Evolutionary conservation across 2,113 vertebrate species (phyloP).

Genomic region (Albula glossodonta): DNA sequence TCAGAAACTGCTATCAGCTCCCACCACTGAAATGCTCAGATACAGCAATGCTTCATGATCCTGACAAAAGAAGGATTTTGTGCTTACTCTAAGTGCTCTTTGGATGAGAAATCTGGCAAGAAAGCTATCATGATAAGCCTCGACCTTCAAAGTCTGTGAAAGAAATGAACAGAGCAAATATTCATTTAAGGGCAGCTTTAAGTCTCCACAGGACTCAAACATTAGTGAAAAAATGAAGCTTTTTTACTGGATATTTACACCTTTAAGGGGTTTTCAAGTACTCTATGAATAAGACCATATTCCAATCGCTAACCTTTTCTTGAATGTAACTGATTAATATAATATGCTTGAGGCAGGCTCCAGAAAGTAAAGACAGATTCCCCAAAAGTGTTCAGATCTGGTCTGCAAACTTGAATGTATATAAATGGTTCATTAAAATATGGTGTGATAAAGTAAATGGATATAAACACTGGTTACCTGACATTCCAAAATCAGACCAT

Average conservation of each 20-base stretch:
- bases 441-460: too few species aligned
- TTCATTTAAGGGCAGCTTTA: background rate
- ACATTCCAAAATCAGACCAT: too few species aligned
- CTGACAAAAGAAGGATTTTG: background rate
- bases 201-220: background rate
- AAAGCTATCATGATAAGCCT: constrained; percentile 75
- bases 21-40: background rate
- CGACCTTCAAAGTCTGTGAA: constrained; percentile 74
- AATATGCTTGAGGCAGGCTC: too few species aligned
- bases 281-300: background rate
- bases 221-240: background rate
- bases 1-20: background rate
- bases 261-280: background rate
- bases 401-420: too few species aligned
- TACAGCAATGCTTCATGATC: background rate
- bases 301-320: background rate
- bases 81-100: constrained; percentile 70
- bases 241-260: background rate
- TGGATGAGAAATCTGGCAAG: constrained; percentile 72
- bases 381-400: too few species aligned
- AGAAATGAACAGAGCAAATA: constrained; percentile 7
- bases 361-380: too few species aligned
- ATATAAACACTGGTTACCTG: too few species aligned
- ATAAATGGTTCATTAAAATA: too few species aligned
- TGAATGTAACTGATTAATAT: background rate